Evolutionary conservation across 2,888 invertebrate species (phyloP).

Genomic region (Chironomus tentans): DNA sequence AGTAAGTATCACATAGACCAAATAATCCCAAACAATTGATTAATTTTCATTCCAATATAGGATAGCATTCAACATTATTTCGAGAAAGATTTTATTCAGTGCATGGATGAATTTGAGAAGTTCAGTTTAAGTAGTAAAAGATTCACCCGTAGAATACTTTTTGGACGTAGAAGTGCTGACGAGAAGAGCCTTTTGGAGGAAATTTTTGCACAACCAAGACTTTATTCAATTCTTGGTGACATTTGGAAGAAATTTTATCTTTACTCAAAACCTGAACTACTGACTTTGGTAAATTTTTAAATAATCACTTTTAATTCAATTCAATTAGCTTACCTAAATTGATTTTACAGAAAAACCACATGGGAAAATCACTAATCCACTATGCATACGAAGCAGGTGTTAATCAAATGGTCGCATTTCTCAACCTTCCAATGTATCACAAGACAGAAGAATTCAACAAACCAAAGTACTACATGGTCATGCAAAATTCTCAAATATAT

Average conservation of each 20-base stretch:
- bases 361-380: not conserved
- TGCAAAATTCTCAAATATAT: not conserved
- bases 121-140: not conserved
- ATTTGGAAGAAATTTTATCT: not conserved
- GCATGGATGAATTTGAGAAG: too few species aligned
- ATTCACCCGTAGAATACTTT: not conserved
- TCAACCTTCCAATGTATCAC: not conserved
- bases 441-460: not conserved
- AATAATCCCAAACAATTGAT: too few species aligned
- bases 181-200: not conserved
- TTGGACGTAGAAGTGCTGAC: not conserved
- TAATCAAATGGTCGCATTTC: not conserved
- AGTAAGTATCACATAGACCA: not conserved
- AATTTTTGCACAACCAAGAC: not conserved
- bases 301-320: too few species aligned
- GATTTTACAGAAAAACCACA: not conserved
- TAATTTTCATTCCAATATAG: too few species aligned
- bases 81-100: too few species aligned
- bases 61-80: too few species aligned
- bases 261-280: not conserved
- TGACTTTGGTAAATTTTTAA: not conserved
- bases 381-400: not conserved
- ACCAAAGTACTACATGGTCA: not conserved
- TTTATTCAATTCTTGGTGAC: not conserved
- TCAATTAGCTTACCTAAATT: too few species aligned